Conservation (phyloP, 2,888 invertebrate species). For the Biston betularia region DNA sequence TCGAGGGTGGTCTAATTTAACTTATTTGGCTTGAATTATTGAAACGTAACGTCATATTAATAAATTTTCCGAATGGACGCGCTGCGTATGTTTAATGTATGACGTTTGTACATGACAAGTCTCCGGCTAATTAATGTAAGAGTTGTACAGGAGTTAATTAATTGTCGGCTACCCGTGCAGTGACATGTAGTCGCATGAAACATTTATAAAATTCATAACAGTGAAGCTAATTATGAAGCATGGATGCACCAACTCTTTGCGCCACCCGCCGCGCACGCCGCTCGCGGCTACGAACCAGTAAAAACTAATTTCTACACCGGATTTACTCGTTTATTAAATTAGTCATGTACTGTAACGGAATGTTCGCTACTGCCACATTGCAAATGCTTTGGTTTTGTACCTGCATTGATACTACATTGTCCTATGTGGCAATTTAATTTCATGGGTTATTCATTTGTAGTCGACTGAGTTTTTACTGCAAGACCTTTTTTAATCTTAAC, state of each 20-base stretch:
- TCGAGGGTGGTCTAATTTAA: constrained; percentile 64
- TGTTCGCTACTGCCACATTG: constrained; percentile 44
- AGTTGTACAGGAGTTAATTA: constrained; percentile 80
- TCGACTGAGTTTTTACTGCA: not conserved
- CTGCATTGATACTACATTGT: constrained; percentile 28
- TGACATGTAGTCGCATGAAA: constrained; percentile 70
- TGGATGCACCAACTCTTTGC: constrained; percentile 68
- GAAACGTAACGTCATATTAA: constrained; percentile 60
- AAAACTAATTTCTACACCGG: constrained; percentile 67
- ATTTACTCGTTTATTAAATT: constrained; percentile 65
- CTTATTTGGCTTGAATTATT: constrained; percentile 59
- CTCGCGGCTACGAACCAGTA: constrained; percentile 58
- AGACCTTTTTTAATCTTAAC: not conserved
- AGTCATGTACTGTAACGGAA: constrained; percentile 56
- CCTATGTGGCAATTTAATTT: constrained; percentile 39
- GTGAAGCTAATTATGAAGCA: constrained; percentile 77
- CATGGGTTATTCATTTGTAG: constrained; percentile 34
- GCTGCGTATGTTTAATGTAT: constrained; percentile 72
- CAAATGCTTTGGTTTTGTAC: constrained; percentile 46
- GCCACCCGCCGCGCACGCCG: constrained; percentile 76
- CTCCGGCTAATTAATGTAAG: constrained; percentile 80
- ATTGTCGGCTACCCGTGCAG: constrained; percentile 71
- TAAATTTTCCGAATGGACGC: constrained; percentile 65
- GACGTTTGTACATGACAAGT: constrained; percentile 74
- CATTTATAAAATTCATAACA: constrained; percentile 85